Percentiles rank a stretch among this genome's conserved stretches.
These are phyloP conservation scores for Oscarella lobularis DNA, from an alignment of 37 sponge, comb jelly and placozoan genomes.

Conservation along the genomic window DNA sequence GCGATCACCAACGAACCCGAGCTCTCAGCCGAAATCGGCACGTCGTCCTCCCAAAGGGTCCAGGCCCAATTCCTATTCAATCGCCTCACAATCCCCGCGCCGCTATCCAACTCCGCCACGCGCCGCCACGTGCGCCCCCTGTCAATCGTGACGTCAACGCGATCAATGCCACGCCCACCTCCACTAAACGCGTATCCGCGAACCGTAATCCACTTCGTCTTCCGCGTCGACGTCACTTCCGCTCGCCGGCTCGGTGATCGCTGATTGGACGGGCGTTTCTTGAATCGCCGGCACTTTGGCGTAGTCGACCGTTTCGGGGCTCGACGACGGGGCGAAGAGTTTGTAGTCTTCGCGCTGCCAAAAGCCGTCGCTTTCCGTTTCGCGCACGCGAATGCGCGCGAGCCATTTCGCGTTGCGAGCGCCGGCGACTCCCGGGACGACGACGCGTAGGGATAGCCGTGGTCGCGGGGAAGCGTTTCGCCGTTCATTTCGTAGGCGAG, in stretches of 20 bases:
- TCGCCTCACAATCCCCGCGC: constrained; percentile 9
- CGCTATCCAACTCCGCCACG: constrained; percentile 13
- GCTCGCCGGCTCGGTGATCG: constrained; percentile 53
- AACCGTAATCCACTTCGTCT: constrained; percentile 21
- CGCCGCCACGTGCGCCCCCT: constrained; percentile 74
- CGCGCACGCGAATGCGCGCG: constrained; percentile 29
- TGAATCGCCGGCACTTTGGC: constrained; percentile 40
- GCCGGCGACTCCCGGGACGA: constrained; percentile 84
- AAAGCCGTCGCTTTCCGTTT: constrained; percentile 51
- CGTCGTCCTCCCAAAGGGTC: constrained; percentile 54
- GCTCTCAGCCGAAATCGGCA: constrained; percentile 15
- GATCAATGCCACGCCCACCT: constrained; percentile 57
- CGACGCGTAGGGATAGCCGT: constrained; percentile 77
- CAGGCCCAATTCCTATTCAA: constrained; percentile 48
- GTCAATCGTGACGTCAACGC: constrained; percentile 81
- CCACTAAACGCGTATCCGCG: constrained; percentile 83
- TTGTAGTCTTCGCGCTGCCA: constrained; percentile 95
- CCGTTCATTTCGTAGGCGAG: constrained; percentile 88
- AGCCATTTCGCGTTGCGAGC: constrained; percentile 97
- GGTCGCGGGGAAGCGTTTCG: constrained; percentile 60
- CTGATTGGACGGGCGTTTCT: constrained; percentile 61
- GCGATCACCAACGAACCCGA: constrained; percentile 18
- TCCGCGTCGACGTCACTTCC: constrained; percentile 18
- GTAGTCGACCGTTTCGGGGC: constrained; percentile 50
- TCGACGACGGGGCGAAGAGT: constrained; percentile 35